Conservation (phyloP, 2,797 vertebrate genomes). For the Chiroxiphia lanceolata region DNA sequence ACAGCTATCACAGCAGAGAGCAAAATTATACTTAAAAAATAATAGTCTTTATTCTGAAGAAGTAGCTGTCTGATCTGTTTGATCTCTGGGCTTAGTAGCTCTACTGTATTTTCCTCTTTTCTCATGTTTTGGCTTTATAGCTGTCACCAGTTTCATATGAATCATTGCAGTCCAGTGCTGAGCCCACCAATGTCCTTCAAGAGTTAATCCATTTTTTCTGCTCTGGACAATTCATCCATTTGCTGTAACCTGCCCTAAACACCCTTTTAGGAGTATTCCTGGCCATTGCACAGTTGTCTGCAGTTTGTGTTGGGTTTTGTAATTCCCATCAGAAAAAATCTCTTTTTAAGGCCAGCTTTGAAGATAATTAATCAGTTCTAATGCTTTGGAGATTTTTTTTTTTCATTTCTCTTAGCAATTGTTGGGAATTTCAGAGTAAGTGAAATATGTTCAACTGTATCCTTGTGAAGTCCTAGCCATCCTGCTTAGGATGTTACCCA, state of each 20-base stretch:
- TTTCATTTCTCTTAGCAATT: rapidly evolving
- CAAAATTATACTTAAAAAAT: neutral
- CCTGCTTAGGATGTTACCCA: neutral
- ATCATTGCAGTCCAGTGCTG: neutral
- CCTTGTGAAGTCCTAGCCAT: neutral
- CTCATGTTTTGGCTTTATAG: neutral
- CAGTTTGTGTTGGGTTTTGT: neutral
- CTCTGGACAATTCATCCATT: neutral
- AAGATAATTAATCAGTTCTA: neutral
- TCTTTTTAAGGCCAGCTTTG: neutral
- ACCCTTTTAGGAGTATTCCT: neutral
- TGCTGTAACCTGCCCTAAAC: neutral
- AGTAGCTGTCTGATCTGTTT: neutral
- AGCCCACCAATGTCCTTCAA: neutral
- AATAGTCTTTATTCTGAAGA: neutral
- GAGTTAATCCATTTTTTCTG: neutral
- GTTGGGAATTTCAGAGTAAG: neutral
- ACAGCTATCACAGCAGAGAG: neutral
- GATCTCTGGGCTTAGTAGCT: neutral
- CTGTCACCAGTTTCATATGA: neutral
- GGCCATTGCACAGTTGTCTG: neutral
- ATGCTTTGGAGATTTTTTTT: neutral
- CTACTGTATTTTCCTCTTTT: neutral
- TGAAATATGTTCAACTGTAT: neutral
- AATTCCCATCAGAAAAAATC: neutral